These are phyloP conservation scores for Lasiurus borealis DNA, from an alignment of 2,113 vertebrate species.

Conservation along the genomic window DNA sequence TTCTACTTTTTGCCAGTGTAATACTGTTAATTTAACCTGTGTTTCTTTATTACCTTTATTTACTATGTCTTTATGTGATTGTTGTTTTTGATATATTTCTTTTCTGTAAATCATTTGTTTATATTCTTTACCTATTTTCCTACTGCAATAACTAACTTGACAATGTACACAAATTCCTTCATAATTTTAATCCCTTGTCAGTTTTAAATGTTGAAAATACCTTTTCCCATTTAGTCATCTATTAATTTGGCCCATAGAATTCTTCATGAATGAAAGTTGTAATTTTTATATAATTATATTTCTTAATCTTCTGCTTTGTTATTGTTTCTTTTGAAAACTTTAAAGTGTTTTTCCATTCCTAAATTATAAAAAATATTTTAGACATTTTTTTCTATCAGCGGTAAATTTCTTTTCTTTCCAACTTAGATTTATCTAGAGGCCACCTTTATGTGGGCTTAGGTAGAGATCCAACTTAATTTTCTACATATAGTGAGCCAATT, in stretches of 20 bases:
- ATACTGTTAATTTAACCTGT: background rate
- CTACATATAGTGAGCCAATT: background rate
- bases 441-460: background rate
- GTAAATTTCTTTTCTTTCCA: conserved; percentile 1
- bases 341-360: background rate
- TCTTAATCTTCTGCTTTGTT: conserved; percentile 5
- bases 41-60: conserved; percentile 16
- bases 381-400: background rate
- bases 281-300: background rate
- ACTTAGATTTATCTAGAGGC: background rate
- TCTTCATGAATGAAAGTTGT: background rate
- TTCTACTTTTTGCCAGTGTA: background rate
- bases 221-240: background rate
- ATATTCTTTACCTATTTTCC: background rate
- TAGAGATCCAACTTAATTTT: background rate
- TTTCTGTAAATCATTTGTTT: background rate
- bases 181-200: background rate
- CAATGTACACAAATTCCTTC: background rate
- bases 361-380: background rate
- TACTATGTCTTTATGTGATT: background rate
- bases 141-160: background rate
- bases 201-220: background rate
- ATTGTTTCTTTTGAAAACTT: background rate
- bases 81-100: background rate
- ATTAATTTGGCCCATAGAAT: background rate